These are phyloP conservation scores for Liolophura sinensis DNA, from an alignment of 1,140 invertebrate species.

Conservation along the genomic window DNA sequence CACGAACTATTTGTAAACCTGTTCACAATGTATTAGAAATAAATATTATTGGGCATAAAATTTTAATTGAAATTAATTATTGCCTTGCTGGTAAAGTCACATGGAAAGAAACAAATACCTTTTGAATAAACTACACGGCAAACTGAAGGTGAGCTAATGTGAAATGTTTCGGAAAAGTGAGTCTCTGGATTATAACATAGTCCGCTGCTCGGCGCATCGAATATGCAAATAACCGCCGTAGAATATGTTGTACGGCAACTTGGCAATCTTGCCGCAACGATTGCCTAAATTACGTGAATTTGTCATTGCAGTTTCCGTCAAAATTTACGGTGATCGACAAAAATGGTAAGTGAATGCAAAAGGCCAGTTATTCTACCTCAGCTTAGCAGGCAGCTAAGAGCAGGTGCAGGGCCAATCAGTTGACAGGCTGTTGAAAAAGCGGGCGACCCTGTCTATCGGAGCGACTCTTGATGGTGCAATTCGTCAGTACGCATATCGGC, in stretches of 20 bases:
- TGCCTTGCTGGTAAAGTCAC: too few species aligned
- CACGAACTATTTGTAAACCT: conserved; percentile 48
- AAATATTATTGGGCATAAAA: background rate
- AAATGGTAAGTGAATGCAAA: conserved; percentile 20
- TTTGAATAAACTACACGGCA: too few species aligned
- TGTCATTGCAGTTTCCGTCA: conserved; percentile 7
- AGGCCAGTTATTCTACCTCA: background rate
- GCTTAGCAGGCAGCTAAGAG: background rate
- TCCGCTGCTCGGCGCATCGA: too few species aligned
- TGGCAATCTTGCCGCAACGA: conserved; percentile 19
- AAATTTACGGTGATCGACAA: conserved; percentile 8
- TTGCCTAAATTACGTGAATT: conserved; percentile 6
- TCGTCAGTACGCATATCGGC: too few species aligned
- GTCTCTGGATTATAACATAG: too few species aligned
- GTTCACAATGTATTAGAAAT: conserved; percentile 28
- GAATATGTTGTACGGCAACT: conserved; percentile 12
- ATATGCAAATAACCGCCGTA: conserved; percentile 7
- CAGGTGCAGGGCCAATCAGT: conserved; percentile 4
- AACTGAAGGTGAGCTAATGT: too few species aligned
- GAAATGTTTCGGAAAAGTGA: too few species aligned
- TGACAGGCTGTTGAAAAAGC: too few species aligned
- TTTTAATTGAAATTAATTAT: too few species aligned
- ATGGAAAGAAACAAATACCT: too few species aligned
- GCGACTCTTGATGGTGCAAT: too few species aligned
- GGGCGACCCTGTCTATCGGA: too few species aligned